Conservation (phyloP, 2,888 invertebrate species). For the Dichetophora obliterata region DNA sequence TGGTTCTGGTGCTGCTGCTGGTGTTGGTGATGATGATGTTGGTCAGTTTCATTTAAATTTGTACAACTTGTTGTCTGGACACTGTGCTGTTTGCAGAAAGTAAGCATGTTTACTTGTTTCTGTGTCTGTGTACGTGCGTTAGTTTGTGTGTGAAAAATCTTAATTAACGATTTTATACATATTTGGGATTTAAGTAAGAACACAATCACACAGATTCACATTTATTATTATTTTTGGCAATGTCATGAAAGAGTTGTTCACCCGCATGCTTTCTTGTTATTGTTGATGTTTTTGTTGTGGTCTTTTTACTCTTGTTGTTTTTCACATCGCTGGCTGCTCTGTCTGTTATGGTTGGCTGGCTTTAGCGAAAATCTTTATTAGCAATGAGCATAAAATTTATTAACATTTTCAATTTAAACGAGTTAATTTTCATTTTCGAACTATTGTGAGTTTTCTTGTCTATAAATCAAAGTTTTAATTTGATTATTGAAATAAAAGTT, state of each 20-base stretch:
- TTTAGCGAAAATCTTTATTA: background rate
- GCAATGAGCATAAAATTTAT: constrained; percentile 21
- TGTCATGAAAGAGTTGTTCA: constrained; percentile 32
- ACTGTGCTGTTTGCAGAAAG: background rate
- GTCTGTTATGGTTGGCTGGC: background rate
- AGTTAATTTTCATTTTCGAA: background rate
- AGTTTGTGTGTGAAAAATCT: constrained; percentile 28
- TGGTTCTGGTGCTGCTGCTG: constrained; percentile 2
- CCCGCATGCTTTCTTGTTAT: constrained; percentile 32
- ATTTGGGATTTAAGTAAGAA: constrained; percentile 11
- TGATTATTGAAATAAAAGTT: background rate
- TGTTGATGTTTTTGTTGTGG: background rate
- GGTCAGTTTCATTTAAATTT: constrained; percentile 36
- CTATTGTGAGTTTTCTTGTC: background rate
- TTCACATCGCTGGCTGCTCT: background rate
- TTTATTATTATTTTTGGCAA: constrained; percentile 21
- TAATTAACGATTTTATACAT: constrained; percentile 35
- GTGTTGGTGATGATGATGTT: constrained; percentile 17
- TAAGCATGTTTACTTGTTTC: constrained; percentile 17
- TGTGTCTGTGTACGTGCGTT: constrained; percentile 1
- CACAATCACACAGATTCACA: background rate
- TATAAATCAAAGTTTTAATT: constrained; percentile 15
- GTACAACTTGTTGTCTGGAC: constrained; percentile 21
- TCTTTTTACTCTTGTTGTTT: background rate
- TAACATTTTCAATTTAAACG: constrained; percentile 19